Evolutionary conservation across 2,888 invertebrate species (phyloP), one percentile per base, ranked within the genome.

Genomic region (Yponomeuta evonymella): DNA sequence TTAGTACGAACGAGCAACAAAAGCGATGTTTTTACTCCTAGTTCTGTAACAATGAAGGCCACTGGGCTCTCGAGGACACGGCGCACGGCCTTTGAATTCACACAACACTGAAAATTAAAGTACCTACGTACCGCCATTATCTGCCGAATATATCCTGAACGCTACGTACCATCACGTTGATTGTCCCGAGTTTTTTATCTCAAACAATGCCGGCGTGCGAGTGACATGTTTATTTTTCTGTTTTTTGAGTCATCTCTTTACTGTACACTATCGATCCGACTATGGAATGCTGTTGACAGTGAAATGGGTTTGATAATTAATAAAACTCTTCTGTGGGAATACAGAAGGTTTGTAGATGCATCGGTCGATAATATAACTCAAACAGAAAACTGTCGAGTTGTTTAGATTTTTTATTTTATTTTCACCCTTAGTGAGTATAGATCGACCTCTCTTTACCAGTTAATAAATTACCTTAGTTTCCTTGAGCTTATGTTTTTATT

Each of bases 301-400:
- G 89, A 90, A 90, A 88, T 88, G 90, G 90, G 90, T 90, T 84
- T 83, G 81, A 87, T 86, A 89, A 89, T 90, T 90, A 92, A 91
- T 91, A 91, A 89, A 88, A 85, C 89, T 87, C 88, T 89, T 79
- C 63, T 72, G 69, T 69, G 63, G 68, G 72, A 72, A 67, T n/a
- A 51, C 58, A 36, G 64, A 48, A 70, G 70, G 63, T 33, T 48
- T 62, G n/a, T 36, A 33, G 70, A 67, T 58, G 51, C n/a, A 2
- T 6, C 23, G 51, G 23, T 6, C 23, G 51, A 67, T 71, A 63
- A 71, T 62, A 48, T 15, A 63, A 62, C 43, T 70, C 29, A 48
- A 48, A 70, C 23, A 15, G 65, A 12, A 51, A 43, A 36, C 11
- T 33, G 43, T 43, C 68, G 30, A 30, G 29, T 68, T 48, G n/a